phyloP scores from a whole-genome alignment of 2,888 invertebrate species.

The Sarcophaga caerulescens region DNA sequence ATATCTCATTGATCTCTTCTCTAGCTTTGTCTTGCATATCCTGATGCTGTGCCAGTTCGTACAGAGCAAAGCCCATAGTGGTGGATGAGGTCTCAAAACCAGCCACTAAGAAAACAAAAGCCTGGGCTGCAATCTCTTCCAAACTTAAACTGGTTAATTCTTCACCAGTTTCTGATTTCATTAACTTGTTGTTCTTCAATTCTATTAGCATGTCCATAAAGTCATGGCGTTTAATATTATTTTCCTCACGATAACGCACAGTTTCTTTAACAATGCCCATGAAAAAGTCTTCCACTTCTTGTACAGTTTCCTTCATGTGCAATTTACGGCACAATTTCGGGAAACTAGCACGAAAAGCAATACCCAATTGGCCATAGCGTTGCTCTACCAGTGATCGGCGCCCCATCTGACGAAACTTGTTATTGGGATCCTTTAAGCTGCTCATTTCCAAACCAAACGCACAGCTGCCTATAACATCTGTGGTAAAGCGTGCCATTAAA shows the following conservation, averaged over 20 bases:
- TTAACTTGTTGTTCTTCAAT: constrained; percentile 73
- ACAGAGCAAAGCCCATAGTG: constrained; percentile 81
- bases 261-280: constrained; percentile 79
- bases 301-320: constrained; percentile 61
- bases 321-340: constrained; percentile 64
- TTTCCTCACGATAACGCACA: constrained; percentile 76
- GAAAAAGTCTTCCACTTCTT: constrained; percentile 70
- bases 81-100: constrained; percentile 83
- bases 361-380: constrained; percentile 58
- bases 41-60: constrained; percentile 81
- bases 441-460: constrained; percentile 82
- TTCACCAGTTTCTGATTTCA: constrained; percentile 71
- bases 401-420: constrained; percentile 78
- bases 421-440: constrained; percentile 79
- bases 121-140: constrained; percentile 82
- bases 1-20: constrained; percentile 78
- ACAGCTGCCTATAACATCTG: constrained; percentile 82
- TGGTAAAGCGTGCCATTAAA: constrained; percentile 80
- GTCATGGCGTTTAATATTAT: constrained; percentile 78
- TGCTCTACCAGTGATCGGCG: constrained; percentile 64
- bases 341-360: constrained; percentile 63
- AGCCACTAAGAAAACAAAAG: constrained; percentile 82
- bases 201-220: constrained; percentile 81
- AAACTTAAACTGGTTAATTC: constrained; percentile 73
- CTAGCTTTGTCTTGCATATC: constrained; percentile 81